A percentile compares a stretch with the other conserved stretches of the same genome.
phyloP scores from a whole-genome alignment of 1,140 invertebrate species.

The Pogonomyrmex californicus region DNA sequence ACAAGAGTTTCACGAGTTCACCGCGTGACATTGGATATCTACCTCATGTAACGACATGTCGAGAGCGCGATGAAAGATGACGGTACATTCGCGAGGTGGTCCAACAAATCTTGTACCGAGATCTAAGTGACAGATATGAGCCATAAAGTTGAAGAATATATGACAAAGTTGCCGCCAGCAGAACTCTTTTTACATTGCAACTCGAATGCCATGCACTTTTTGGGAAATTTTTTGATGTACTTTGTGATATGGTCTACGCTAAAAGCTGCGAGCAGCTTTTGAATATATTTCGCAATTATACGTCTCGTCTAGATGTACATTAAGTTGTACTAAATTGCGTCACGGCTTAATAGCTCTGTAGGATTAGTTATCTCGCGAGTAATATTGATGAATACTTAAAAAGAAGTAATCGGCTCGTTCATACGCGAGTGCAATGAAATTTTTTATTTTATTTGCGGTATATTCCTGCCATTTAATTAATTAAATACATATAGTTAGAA shows the following conservation, averaged over 20 bases:
- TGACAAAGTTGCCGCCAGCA: not conserved
- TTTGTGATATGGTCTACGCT: not conserved
- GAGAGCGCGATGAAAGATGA: constrained; percentile 29
- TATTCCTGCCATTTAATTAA: not conserved
- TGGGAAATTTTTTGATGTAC: constrained; percentile 4
- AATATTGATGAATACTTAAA: constrained; percentile 8
- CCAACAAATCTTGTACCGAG: not conserved
- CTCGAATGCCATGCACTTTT: not conserved
- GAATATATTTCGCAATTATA: not conserved
- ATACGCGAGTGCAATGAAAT: not conserved
- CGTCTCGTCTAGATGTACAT: not conserved
- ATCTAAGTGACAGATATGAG: not conserved
- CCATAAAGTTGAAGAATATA: not conserved
- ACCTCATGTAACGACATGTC: constrained; percentile 17
- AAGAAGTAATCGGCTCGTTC: not conserved
- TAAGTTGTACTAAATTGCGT: constrained; percentile 42
- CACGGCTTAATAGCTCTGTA: constrained; percentile 17
- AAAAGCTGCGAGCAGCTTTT: not conserved
- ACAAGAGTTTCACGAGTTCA: not conserved
- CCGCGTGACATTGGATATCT: constrained; percentile 6
- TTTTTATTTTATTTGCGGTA: not conserved
- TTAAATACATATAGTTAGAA: not conserved
- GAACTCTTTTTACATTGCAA: constrained; percentile 13
- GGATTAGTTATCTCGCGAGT: constrained; percentile 4
- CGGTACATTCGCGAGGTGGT: not conserved